phyloP scores from a whole-genome alignment of 1,140 invertebrate species.

The Drosophila lacertosa region DNA sequence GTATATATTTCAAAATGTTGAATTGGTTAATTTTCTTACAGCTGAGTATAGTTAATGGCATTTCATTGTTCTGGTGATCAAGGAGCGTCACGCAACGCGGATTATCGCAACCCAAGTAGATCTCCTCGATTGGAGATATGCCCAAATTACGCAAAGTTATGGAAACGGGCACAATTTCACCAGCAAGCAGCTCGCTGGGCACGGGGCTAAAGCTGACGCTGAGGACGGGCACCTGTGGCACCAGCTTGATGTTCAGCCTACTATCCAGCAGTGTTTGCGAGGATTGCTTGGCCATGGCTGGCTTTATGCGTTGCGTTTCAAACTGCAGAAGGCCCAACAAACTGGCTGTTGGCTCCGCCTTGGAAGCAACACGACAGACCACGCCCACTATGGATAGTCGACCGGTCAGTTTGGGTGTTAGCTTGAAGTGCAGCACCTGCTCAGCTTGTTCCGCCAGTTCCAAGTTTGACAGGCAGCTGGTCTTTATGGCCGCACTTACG shows the following conservation, averaged over 20 bases:
- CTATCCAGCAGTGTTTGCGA: constrained; percentile 85
- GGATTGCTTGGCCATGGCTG: constrained; percentile 84
- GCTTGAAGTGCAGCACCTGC: constrained; percentile 82
- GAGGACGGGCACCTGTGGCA: constrained; percentile 89
- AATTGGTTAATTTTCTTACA: constrained; percentile 48
- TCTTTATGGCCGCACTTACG: constrained; percentile 79
- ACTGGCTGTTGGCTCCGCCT: constrained; percentile 75
- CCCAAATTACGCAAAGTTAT: constrained; percentile 88
- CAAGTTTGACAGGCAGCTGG: constrained; percentile 84
- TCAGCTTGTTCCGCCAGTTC: constrained; percentile 80
- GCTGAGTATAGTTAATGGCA: constrained; percentile 74
- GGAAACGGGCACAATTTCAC: constrained; percentile 88
- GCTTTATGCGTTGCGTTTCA: constrained; percentile 84
- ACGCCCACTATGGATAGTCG: constrained; percentile 83
- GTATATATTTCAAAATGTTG: background rate
- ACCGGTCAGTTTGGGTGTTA: constrained; percentile 84
- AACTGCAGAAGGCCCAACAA: constrained; percentile 88
- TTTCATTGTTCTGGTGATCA: constrained; percentile 83
- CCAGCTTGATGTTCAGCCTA: constrained; percentile 87
- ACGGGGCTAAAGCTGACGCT: constrained; percentile 89
- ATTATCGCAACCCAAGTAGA: constrained; percentile 86
- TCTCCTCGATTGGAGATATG: constrained; percentile 86
- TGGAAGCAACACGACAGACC: constrained; percentile 81
- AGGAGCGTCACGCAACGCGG: constrained; percentile 86
- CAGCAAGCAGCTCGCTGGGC: constrained; percentile 87